Evolutionary conservation across 2,888 invertebrate genomes (phyloP), one percentile per base, ranked within the genome.

Genomic region (Blera fallax): DNA sequence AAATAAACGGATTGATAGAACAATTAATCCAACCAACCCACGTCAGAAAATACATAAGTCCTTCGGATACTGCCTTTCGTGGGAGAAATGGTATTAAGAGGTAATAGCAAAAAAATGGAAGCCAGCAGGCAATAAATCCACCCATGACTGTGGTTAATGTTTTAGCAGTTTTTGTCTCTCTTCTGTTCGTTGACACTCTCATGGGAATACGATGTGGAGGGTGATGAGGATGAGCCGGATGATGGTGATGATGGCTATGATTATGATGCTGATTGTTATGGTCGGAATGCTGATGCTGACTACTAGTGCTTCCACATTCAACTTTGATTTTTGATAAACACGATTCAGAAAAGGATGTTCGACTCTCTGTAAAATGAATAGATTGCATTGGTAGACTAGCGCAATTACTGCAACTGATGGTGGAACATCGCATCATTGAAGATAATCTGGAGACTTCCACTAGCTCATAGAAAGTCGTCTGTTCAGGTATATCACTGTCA

Each of bases 21-120:
- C 97, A 97, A 90, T 97, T 97, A 87, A 97, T 95, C 97, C 97
- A 97, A 0, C 97, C 97, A 48, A 97, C 93, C 97, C 97, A 97
- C 0, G 97, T 97, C 70, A 97, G 92, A 84, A 96, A 94, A 52
- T 95, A 94, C 95, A 96, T 96, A 37, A 97, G 91, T 2, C 94
- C 93, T 8, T 94, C 93, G 56, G 93, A 93, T 0, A 95, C 94
- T 85, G 94, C 94, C 37, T 93, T 92, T 43, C 91, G 92, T 0
- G 95, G 95, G 81, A 97, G 93, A 90, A 97, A 97, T 14, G 97
- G 97, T n/a, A 95, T 95, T 0, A 96, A 92, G 3, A 97, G 91
- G 89, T 97, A 97, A 81, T 96, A 95, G 0, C 97, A 93, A 91
- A 97, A 97, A 91, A 97, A 97, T 0, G 97, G 97, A 32, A 97